phyloP scores from a whole-genome alignment of 2,888 invertebrate species.

The Anorthoa munda region DNA sequence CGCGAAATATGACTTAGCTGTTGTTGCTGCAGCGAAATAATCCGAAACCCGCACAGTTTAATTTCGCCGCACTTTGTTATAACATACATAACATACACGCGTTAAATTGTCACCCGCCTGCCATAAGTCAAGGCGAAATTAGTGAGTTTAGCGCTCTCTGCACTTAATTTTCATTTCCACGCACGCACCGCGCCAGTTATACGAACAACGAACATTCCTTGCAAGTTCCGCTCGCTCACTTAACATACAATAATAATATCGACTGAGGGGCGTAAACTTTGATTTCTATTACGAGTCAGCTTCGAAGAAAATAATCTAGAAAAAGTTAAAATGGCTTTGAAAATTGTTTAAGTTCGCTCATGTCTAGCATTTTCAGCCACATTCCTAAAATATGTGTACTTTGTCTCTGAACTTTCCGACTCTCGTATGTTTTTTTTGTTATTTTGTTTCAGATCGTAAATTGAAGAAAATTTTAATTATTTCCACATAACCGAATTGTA shows the following conservation, averaged over 20 bases:
- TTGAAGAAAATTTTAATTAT: constrained; percentile 17
- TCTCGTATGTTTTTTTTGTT: constrained; percentile 24
- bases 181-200: constrained; percentile 66
- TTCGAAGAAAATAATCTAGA: constrained; percentile 51
- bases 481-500: background rate
- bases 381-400: constrained; percentile 46
- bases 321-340: constrained; percentile 54
- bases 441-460: constrained; percentile 22
- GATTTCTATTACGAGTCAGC: constrained; percentile 56
- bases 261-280: constrained; percentile 44
- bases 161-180: constrained; percentile 80
- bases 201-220: constrained; percentile 54
- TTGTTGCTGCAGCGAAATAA: constrained; percentile 66
- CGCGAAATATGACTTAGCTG: constrained; percentile 79
- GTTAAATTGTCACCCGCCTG: constrained; percentile 78
- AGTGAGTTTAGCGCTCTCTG: constrained; percentile 75
- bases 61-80: constrained; percentile 81
- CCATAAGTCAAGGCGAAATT: constrained; percentile 81
- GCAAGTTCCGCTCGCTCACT: constrained; percentile 46
- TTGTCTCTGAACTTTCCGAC: constrained; percentile 37
- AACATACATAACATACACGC: constrained; percentile 80
- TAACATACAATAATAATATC: constrained; percentile 53
- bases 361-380: constrained; percentile 54
- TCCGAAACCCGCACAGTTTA: constrained; percentile 77
- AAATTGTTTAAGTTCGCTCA: constrained; percentile 53